Base-by-base conservation (phyloP, 2,797 vertebrate genomes). In the Leptatherina wallacei region DNA sequence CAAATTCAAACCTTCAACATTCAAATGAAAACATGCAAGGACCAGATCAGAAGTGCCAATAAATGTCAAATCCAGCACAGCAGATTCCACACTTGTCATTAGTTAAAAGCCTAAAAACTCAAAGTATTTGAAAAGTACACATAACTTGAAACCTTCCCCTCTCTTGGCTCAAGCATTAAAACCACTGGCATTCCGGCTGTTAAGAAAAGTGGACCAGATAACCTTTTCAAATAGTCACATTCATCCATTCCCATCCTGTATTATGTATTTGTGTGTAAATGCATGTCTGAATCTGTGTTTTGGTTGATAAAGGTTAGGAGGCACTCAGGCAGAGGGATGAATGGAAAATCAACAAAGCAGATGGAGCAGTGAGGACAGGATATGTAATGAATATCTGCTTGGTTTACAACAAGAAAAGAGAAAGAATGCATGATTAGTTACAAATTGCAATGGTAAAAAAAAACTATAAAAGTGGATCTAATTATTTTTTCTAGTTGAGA, bases 281-380 rank as follows among this genome's bases (percentile, higher is more conserved):
- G 63, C 29, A 47, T 65, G 57, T 44, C 61, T 61, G 59, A 33
- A 51, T 30, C 24, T 56, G 38, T 74, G 65, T 85, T 85, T 80
- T 70, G 71, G 69, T 87, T 71, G 66, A 44, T 81, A 92, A 94
- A 93, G 91, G 92, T 93, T 91, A 93, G 78, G 79, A 88, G 77
- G 61, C 73, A 85, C 82, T 90, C 78, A 82, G 82, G 82, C 83
- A 87, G 84, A 71, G 77, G 86, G 85, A 91, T 84, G 91, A 90
- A 93, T 90, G 87, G 87, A 92, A 91, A 91, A 82, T 81, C 83
- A 92, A 89, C 88, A 91, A 92, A 88, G 85, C 82, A 86, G 80
- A 84, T 71, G 80, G 61, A 85, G 70, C 24, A 49, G 73, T 68
- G 51, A 62, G 65, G 76, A 69, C 42, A 59, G 47, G 52, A 58